Conservation (phyloP, 2,113 vertebrate genomes). For the Serilophus lunatus region DNA sequence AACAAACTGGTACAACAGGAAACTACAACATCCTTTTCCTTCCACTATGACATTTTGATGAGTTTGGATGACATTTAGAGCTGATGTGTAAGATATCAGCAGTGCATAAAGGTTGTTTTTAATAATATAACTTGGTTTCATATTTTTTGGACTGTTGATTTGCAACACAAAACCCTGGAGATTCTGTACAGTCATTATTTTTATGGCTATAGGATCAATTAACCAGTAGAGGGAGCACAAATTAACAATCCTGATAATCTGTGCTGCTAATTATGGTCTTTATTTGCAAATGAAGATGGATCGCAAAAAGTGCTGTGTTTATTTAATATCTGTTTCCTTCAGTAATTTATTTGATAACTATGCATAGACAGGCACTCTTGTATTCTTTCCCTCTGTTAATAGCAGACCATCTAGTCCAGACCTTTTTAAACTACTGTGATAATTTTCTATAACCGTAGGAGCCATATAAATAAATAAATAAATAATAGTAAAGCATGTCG, state of each 20-base stretch:
- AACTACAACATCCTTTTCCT: neutral
- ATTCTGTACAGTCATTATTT: neutral
- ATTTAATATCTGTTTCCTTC: neutral
- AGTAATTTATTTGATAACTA: neutral
- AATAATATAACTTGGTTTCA: neutral
- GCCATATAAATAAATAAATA: neutral
- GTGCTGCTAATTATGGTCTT: neutral
- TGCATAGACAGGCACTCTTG: neutral
- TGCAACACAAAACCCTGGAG: neutral
- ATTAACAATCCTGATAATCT: neutral
- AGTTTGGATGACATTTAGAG: neutral
- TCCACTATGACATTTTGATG: neutral
- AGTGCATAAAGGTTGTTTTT: neutral
- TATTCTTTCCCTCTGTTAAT: neutral
- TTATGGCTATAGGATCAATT: neutral
- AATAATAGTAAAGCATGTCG: neutral
- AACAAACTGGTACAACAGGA: neutral
- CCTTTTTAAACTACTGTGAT: neutral
- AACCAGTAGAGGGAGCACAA: neutral
- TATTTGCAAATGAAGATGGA: conserved; percentile 4
- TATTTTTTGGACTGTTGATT: neutral
- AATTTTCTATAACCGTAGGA: neutral
- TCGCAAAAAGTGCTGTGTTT: neutral
- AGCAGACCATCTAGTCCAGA: neutral
- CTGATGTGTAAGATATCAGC: neutral